Conservation (phyloP, 2,888 invertebrate species). For the Exocentrus adspersus region DNA sequence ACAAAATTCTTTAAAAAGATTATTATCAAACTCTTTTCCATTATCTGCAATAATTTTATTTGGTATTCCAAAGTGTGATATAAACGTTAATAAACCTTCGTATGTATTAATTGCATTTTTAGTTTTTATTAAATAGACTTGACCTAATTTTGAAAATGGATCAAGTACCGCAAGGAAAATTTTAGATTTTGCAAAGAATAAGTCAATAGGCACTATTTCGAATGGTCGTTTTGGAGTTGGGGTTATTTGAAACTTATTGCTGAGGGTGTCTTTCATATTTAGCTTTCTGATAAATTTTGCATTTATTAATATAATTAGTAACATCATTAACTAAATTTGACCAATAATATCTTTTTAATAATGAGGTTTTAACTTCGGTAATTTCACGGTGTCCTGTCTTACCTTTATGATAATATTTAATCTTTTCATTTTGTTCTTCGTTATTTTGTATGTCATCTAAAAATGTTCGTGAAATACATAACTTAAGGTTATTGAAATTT, state of each 20-base stretch:
- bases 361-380: not conserved
- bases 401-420: slow-evolving; percentile 7
- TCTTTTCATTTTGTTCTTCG: not conserved
- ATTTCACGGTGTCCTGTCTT: slow-evolving; percentile 15
- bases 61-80: slow-evolving; percentile 7
- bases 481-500: not conserved
- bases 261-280: slow-evolving; percentile 11
- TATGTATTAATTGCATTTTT: not conserved
- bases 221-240: not conserved
- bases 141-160: not conserved
- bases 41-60: slow-evolving; percentile 11
- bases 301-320: not conserved
- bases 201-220: slow-evolving; percentile 10
- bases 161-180: slow-evolving; percentile 11
- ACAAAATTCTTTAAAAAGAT: slow-evolving; percentile 3
- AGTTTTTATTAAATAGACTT: not conserved
- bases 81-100: not conserved
- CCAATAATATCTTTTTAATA: slow-evolving; percentile 8
- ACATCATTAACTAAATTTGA: slow-evolving; percentile 1
- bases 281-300: not conserved
- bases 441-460: not conserved
- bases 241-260: slow-evolving; percentile 1
- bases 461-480: not conserved
- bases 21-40: slow-evolving; percentile 14
- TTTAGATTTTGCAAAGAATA: slow-evolving; percentile 8